Conservation (phyloP, 2,888 invertebrate genomes). For the Corythucha ciliata region DNA sequence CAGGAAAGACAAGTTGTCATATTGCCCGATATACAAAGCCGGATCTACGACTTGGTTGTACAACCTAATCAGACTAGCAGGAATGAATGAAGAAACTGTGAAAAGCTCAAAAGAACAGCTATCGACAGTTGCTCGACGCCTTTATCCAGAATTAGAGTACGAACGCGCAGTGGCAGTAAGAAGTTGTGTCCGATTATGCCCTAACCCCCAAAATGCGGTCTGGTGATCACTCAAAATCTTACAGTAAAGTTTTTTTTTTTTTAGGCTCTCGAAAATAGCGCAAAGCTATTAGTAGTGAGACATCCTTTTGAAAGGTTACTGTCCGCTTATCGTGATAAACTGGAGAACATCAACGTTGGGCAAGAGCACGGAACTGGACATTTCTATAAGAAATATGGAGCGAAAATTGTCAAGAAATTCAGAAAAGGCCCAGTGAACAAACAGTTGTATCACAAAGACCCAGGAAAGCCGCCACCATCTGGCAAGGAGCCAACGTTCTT, state of each 20-base stretch:
- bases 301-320: constrained; percentile 52
- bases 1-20: constrained; percentile 33
- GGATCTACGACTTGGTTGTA: constrained; percentile 45
- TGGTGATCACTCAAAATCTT: too few species aligned
- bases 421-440: constrained; percentile 35
- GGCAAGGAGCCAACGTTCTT: constrained; percentile 46
- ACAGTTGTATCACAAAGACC: constrained; percentile 22
- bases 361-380: constrained; percentile 45
- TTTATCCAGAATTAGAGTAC: constrained; percentile 42
- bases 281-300: constrained; percentile 49
- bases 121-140: constrained; percentile 39
- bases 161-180: constrained; percentile 40
- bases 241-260: constrained; percentile 16
- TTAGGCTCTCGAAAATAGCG: constrained; percentile 42
- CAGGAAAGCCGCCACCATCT: constrained; percentile 36
- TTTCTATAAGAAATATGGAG: constrained; percentile 46
- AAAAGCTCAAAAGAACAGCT: constrained; percentile 37
- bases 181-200: too few species aligned
- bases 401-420: constrained; percentile 44
- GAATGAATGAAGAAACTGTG: constrained; percentile 40
- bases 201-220: too few species aligned
- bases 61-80: constrained; percentile 43
- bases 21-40: constrained; percentile 46
- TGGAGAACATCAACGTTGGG: constrained; percentile 42
- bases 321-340: constrained; percentile 52